Conservation (phyloP, 2,888 invertebrate species). For the Parnassius apollo region DNA sequence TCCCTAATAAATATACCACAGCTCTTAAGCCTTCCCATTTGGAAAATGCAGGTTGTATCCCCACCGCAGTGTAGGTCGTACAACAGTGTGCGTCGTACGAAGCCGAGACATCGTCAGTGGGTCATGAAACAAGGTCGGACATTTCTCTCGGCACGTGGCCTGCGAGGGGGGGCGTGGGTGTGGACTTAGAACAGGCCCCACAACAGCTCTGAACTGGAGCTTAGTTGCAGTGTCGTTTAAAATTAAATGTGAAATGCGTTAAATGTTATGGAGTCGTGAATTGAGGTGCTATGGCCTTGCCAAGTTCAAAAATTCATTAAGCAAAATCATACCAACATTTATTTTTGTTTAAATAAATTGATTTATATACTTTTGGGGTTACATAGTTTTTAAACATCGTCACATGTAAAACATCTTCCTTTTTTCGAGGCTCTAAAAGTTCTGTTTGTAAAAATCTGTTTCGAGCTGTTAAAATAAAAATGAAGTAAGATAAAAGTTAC, state of each 20-base stretch:
- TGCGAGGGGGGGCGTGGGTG: slow-evolving; percentile 35
- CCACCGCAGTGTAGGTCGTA: slow-evolving; percentile 24
- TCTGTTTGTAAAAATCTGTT: too few species aligned
- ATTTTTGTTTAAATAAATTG: too few species aligned
- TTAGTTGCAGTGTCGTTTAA: not conserved
- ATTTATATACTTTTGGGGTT: too few species aligned
- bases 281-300: not conserved
- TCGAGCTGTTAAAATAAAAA: too few species aligned
- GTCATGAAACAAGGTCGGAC: slow-evolving; percentile 78
- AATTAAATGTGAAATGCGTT: too few species aligned
- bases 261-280: not conserved
- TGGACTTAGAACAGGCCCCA: slow-evolving; percentile 17
- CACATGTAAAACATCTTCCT: too few species aligned
- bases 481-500: too few species aligned
- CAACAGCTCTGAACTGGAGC: not conserved
- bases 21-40: slow-evolving; percentile 18
- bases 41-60: slow-evolving; percentile 14
- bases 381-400: too few species aligned
- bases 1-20: not conserved
- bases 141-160: slow-evolving; percentile 60
- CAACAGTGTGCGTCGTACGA: slow-evolving; percentile 52
- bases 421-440: too few species aligned
- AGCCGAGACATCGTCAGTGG: slow-evolving; percentile 75
- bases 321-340: too few species aligned
- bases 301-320: too few species aligned